Conservation (phyloP, 1,140 invertebrate species). For the Oscheius sp. region DNA sequence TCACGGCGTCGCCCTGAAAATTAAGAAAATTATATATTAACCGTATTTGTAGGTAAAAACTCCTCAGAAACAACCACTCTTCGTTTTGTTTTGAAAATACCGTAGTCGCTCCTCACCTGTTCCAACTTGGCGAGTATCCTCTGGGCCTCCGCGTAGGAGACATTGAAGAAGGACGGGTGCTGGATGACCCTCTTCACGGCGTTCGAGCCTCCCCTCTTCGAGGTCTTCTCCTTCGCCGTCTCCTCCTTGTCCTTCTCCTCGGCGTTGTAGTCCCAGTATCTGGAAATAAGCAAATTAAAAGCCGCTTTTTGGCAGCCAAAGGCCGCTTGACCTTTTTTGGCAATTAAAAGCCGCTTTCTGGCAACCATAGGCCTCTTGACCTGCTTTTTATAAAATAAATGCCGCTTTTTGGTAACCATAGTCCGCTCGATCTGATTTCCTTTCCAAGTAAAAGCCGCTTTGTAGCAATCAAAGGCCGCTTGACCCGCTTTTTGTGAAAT, state of each 20-base stretch:
- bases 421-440: no score
- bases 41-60: slow-evolving; percentile 32
- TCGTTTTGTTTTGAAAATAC: not conserved
- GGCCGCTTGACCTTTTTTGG: no score
- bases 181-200: slow-evolving; percentile 89
- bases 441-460: no score
- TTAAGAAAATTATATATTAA: not conserved
- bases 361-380: no score
- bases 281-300: not conserved
- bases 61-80: slow-evolving; percentile 3
- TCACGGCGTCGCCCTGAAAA: slow-evolving; percentile 85
- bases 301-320: no score
- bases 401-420: not conserved
- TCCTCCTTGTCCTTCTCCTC: slow-evolving; percentile 73
- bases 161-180: slow-evolving; percentile 95
- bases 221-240: slow-evolving; percentile 63
- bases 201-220: slow-evolving; percentile 19
- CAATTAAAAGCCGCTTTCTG: not conserved
- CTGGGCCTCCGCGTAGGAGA: slow-evolving; percentile 86
- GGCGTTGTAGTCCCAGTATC: slow-evolving; percentile 82
- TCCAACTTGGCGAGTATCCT: slow-evolving; percentile 85
- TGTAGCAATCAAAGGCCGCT: no score
- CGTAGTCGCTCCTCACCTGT: slow-evolving; percentile 38
- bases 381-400: no score
- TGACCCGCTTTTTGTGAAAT: no score